Conservation (phyloP, 2,797 vertebrate genomes). For the Sparidentex hasta region DNA sequence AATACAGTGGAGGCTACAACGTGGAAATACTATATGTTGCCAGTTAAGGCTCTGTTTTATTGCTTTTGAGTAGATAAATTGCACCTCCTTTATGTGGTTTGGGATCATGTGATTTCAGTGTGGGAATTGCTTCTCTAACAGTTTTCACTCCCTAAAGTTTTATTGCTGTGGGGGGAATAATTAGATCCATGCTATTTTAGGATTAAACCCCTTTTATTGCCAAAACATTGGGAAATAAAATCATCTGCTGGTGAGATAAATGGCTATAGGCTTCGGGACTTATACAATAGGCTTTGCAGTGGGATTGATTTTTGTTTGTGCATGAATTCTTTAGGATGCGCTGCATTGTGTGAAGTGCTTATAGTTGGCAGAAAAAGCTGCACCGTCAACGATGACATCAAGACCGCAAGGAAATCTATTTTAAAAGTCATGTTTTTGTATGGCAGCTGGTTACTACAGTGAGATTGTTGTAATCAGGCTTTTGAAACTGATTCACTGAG, state of each 20-base stretch:
- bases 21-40: slow-evolving; percentile 50
- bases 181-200: slow-evolving; percentile 33
- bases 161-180: slow-evolving; percentile 44
- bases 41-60: slow-evolving; percentile 53
- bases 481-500: slow-evolving; percentile 33
- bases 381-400: too few species aligned
- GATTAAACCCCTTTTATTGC: slow-evolving; percentile 48
- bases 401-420: neutral
- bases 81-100: slow-evolving; percentile 52
- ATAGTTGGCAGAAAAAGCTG: neutral
- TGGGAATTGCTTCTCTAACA: slow-evolving; percentile 34
- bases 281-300: slow-evolving; percentile 10
- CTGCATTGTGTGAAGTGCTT: neutral
- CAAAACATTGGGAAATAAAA: slow-evolving; percentile 42
- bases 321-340: neutral
- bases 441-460: neutral
- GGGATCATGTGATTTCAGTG: slow-evolving; percentile 44
- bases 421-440: neutral
- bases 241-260: slow-evolving; percentile 41
- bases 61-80: slow-evolving; percentile 57
- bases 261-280: neutral
- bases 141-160: slow-evolving; percentile 43
- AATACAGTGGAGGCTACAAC: slow-evolving; percentile 33
- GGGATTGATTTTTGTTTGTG: neutral
- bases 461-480: neutral